Base-by-base conservation (phyloP, 2,797 vertebrate genomes). In the Chelidonichthys spinosus region DNA sequence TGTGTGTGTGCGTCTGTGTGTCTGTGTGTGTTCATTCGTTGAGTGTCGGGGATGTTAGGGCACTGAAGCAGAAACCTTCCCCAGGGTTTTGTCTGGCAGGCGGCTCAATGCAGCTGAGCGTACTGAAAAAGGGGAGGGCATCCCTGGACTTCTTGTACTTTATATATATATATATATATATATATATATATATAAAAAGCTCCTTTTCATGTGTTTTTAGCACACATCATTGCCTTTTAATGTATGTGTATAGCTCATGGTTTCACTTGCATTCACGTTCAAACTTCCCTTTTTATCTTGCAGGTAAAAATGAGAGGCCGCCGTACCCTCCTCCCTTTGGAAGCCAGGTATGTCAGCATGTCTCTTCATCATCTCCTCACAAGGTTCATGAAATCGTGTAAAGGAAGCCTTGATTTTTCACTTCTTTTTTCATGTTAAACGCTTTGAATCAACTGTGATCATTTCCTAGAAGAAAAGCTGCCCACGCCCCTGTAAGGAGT, bases 231-330 rank as follows among this genome's bases (percentile, higher is more conserved):
- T 86, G 50, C 72, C 40, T 71, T 39, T 39, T 71, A 59, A 75
- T 68, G 15, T 54, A 35, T 79, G 7, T 76, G 14, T 66, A 47
- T 53, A 68, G 17, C 33, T 58, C 14, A 53, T 52, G 50, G n/a
- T 78, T 82, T 69, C 9, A 61, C 47, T 75, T 6, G 1, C 46
- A 39, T 56, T 59, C 32, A 75, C 6, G 5, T 68, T 50, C 33
- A 73, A 79, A 69, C 35, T 33, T 49, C 9, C 52, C 61, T 72
- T 78, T 78, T 91, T 4, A 42, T 52, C 2, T 74, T 72, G 0
- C 78, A 99, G 98, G 97, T 91, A 99, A 99, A 94, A 88, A 93
- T 6, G 98, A 99, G 86, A 96, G 97, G 81, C 92, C 94, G 37
- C 75, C 96, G 0, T 99, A 97, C 60, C 81, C 96, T 69, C 81